A percentile compares a stretch with the other conserved stretches of the same genome.
phyloP scores from a whole-genome alignment of 2,797 vertebrate species.

The Liparis tanakae region DNA sequence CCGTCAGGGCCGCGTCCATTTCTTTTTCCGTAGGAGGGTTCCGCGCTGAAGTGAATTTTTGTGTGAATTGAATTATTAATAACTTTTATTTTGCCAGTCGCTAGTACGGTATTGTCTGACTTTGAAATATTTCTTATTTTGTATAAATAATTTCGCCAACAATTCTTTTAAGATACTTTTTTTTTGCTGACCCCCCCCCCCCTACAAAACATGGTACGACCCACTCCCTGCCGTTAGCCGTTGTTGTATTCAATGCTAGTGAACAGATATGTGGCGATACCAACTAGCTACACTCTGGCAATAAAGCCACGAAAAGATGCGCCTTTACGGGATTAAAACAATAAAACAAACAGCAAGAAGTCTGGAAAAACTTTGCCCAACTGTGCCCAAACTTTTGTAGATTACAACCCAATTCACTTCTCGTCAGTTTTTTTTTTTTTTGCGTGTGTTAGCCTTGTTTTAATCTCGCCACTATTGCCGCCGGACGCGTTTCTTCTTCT shows the following conservation, averaged over 20 bases:
- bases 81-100: fast-evolving
- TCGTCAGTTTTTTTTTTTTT: slow-evolving; percentile 49
- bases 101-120: fast-evolving
- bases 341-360: slow-evolving; percentile 62
- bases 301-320: slow-evolving; percentile 74
- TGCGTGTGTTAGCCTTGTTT: slow-evolving; percentile 75
- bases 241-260: slow-evolving; percentile 78
- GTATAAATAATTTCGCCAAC: fast-evolving
- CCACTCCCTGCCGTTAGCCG: slow-evolving; percentile 82
- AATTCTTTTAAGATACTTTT: neutral
- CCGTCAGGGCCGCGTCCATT: slow-evolving; percentile 48
- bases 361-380: slow-evolving; percentile 71
- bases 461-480: slow-evolving; percentile 59
- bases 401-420: slow-evolving; percentile 52
- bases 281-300: slow-evolving; percentile 62
- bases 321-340: slow-evolving; percentile 62
- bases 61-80: fast-evolving
- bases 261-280: slow-evolving; percentile 73
- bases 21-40: slow-evolving; percentile 17
- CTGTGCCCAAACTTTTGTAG: slow-evolving; percentile 72
- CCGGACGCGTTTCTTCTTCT: slow-evolving; percentile 57
- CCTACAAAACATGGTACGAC: slow-evolving; percentile 62
- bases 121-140: neutral
- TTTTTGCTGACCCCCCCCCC: neutral
- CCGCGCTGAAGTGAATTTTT: fast-evolving